Conservation (phyloP, 2,113 vertebrate species). For the Ptilorrhoa leucosticta region DNA sequence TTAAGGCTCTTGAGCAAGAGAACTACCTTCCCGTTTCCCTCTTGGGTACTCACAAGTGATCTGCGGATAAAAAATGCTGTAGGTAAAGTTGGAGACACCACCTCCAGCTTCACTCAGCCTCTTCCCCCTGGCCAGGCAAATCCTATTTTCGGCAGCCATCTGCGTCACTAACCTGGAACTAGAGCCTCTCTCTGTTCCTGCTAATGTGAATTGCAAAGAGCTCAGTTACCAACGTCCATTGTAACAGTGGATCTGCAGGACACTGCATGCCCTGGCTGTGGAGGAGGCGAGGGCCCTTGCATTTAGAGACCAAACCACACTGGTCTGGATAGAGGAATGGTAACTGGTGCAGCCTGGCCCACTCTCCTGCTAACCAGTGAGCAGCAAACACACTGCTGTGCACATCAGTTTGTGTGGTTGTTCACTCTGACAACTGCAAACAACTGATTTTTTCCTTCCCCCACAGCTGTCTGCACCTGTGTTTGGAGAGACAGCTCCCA, state of each 20-base stretch:
- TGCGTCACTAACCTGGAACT: not conserved
- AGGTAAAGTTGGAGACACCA: not conserved
- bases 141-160: constrained; percentile 30
- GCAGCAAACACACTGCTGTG: not conserved
- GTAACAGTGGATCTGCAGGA: not conserved
- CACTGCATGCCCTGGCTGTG: not conserved
- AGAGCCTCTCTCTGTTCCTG: constrained; percentile 14
- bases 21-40: not conserved
- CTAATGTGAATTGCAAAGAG: not conserved
- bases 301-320: not conserved
- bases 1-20: not conserved
- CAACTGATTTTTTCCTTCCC: not conserved
- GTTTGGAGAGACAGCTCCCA: not conserved
- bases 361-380: not conserved
- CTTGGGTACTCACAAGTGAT: not conserved
- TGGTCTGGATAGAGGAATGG: not conserved
- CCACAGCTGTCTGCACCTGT: not conserved
- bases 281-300: not conserved
- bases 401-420: not conserved
- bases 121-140: not conserved
- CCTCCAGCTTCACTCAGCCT: not conserved
- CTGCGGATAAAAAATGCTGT: not conserved
- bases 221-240: not conserved
- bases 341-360: not conserved
- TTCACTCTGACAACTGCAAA: not conserved